Evolutionary conservation across 1,140 invertebrate genomes (phyloP).

Genomic region (Drosophila jambulina): DNA sequence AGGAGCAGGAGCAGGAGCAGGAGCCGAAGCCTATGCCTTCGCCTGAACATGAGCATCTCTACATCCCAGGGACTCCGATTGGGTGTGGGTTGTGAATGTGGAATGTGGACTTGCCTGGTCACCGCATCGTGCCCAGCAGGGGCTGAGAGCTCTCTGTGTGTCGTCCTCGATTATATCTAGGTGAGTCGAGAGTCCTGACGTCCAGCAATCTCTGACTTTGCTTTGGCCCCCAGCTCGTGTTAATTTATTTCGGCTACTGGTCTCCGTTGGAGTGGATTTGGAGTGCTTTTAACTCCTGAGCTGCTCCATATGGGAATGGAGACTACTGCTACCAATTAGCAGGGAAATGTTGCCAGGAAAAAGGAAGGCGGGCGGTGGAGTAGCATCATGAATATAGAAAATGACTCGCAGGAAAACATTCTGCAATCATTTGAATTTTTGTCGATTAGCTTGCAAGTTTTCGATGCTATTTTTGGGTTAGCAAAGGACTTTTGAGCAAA

Average conservation of each 20-base stretch:
- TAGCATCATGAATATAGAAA: conserved; percentile 4
- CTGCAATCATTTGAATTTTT: conserved; percentile 3
- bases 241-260: conserved; percentile 14
- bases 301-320: conserved; percentile 6
- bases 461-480: background rate
- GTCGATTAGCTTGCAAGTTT: conserved; percentile 1
- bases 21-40: background rate
- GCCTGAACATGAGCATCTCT: conserved; percentile 6
- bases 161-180: conserved; percentile 10
- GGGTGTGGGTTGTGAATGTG: conserved; percentile 4
- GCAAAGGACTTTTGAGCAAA: background rate
- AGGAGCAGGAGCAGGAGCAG: background rate
- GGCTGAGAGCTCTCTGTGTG: background rate
- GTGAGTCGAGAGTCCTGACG: background rate
- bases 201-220: conserved; percentile 19
- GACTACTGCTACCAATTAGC: conserved; percentile 11
- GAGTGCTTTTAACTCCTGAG: conserved; percentile 12
- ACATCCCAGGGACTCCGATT: conserved; percentile 1
- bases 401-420: conserved; percentile 4
- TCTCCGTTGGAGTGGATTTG: conserved; percentile 11
- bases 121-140: background rate
- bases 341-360: background rate
- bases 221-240: background rate
- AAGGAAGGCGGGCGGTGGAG: no score
- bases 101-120: conserved; percentile 15